These are phyloP conservation scores for Escarpia spicata DNA, from an alignment of 2,888 invertebrate genomes.

Conservation along the genomic window DNA sequence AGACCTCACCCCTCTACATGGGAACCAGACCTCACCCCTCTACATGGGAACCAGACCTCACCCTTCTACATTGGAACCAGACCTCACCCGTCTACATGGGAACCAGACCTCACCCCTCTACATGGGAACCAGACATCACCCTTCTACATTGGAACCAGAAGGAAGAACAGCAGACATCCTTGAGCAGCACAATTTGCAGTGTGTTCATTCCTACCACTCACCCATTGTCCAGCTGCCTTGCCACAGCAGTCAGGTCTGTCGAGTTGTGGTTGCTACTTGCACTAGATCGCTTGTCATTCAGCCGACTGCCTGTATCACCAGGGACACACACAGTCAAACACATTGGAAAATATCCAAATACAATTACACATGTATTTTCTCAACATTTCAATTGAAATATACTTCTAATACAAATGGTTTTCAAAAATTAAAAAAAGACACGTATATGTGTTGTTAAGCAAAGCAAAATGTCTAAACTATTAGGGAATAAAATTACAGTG, in stretches of 20 bases:
- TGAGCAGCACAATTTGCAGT: too few species aligned
- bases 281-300: constrained; percentile 31
- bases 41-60: too few species aligned
- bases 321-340: not conserved
- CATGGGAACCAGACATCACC: too few species aligned
- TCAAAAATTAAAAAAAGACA: not conserved
- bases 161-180: too few species aligned
- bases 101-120: too few species aligned
- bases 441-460: not conserved
- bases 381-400: not conserved
- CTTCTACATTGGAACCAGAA: too few species aligned
- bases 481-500: not conserved
- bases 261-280: constrained; percentile 27
- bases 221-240: not conserved
- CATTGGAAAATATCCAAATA: not conserved
- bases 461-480: not conserved
- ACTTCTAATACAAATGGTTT: not conserved
- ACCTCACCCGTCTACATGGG: too few species aligned
- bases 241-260: not conserved
- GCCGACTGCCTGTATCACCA: constrained; percentile 27
- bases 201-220: not conserved
- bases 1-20: too few species aligned
- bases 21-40: too few species aligned
- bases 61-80: too few species aligned
- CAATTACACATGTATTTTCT: not conserved